Conservation (phyloP, 2,888 invertebrate species). For the Nephrotoma flavescens region DNA sequence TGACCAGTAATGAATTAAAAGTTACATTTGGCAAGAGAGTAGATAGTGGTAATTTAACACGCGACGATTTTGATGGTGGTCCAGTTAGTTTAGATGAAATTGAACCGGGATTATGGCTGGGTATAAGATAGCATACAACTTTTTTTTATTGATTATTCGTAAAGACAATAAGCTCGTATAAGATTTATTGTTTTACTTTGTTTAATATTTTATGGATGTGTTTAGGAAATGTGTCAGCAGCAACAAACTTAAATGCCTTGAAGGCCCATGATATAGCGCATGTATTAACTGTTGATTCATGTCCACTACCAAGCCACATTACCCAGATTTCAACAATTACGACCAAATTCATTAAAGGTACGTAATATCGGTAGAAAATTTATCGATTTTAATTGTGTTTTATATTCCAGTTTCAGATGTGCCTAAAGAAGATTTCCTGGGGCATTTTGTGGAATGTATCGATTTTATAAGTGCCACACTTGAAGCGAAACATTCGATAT, state of each 20-base stretch:
- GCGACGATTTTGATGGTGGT: conserved; percentile 32
- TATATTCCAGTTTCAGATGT: conserved; percentile 57
- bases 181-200: background rate
- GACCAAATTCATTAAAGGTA: conserved; percentile 61
- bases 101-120: conserved; percentile 26
- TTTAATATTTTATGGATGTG: conserved; percentile 13
- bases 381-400: conserved; percentile 5
- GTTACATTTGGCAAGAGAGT: conserved; percentile 4
- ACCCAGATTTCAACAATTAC: conserved; percentile 48
- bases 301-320: conserved; percentile 64
- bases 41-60: conserved; percentile 17
- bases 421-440: conserved; percentile 70
- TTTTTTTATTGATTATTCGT: background rate
- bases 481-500: conserved; percentile 45
- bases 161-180: conserved; percentile 2
- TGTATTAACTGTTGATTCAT: conserved; percentile 70
- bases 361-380: conserved; percentile 18
- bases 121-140: conserved; percentile 16
- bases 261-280: conserved; percentile 52
- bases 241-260: conserved; percentile 53
- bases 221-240: conserved; percentile 65
- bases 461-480: conserved; percentile 59
- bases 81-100: conserved; percentile 31
- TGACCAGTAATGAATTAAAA: background rate
- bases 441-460: conserved; percentile 60